Conservation (phyloP, 1,140 invertebrate genomes). For the Cydia fagiglandana region DNA sequence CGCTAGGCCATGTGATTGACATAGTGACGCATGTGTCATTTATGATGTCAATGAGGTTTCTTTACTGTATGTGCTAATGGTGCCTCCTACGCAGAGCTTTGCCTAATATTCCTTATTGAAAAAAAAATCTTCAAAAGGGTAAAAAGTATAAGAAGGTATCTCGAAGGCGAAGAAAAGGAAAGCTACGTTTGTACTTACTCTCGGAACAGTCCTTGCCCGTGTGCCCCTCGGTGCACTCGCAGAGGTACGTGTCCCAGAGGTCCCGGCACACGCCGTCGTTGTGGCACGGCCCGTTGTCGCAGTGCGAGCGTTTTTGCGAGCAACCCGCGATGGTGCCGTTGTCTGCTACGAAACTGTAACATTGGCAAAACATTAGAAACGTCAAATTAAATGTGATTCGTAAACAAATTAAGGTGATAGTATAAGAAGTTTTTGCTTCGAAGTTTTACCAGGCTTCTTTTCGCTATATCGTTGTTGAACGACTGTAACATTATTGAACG, state of each 20-base stretch:
- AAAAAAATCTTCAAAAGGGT: not conserved
- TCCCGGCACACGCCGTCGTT: slow-evolving; percentile 93
- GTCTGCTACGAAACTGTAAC: slow-evolving; percentile 89
- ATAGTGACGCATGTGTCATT: too few species aligned
- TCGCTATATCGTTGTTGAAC: too few species aligned
- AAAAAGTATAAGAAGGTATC: too few species aligned
- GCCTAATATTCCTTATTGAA: not conserved
- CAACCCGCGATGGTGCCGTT: slow-evolving; percentile 94
- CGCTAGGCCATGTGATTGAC: too few species aligned
- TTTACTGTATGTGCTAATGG: too few species aligned
- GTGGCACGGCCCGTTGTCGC: slow-evolving; percentile 89
- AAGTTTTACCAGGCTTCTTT: too few species aligned
- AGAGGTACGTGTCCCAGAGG: slow-evolving; percentile 92
- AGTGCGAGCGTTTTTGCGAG: slow-evolving; percentile 90
- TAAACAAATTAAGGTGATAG: not conserved
- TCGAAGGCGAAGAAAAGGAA: too few species aligned
- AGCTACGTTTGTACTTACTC: slow-evolving; percentile 69
- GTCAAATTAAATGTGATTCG: not conserved
- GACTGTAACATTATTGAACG: too few species aligned
- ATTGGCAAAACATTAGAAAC: not conserved
- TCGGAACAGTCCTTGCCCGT: slow-evolving; percentile 94
- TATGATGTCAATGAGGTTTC: too few species aligned
- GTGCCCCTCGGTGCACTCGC: slow-evolving; percentile 91
- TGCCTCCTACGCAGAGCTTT: too few species aligned
- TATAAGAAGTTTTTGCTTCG: too few species aligned